Conservation (phyloP, 2,797 vertebrate genomes). For the Bradypodion pumilum region DNA sequence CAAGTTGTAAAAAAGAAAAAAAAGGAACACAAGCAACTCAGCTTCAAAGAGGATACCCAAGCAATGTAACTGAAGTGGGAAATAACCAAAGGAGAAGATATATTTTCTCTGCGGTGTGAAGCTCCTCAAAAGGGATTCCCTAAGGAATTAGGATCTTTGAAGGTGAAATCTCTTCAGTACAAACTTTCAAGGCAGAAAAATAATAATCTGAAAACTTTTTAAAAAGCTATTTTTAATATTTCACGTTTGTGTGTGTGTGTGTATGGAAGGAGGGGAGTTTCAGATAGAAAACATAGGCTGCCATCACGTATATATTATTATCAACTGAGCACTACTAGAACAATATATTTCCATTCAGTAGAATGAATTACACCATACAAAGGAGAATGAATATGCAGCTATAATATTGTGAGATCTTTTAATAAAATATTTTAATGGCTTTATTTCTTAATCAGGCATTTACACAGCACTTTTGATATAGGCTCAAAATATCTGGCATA, state of each 20-base stretch:
- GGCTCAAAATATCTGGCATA: not conserved
- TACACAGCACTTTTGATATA: not conserved
- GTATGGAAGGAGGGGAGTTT: conserved; percentile 43
- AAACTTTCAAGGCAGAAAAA: conserved; percentile 63
- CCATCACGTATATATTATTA: conserved; percentile 8
- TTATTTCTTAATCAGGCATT: not conserved
- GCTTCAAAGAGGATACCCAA: conserved; percentile 74
- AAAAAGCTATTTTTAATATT: conserved; percentile 46
- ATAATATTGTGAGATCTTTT: not conserved
- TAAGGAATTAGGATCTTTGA: conserved; percentile 70
- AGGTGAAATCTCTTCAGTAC: conserved; percentile 68
- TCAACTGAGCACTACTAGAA: not conserved
- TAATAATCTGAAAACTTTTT: conserved; percentile 49
- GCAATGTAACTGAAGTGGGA: conserved; percentile 64
- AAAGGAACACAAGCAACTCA: not conserved
- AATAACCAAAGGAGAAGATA: conserved; percentile 72
- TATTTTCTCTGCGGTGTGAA: conserved; percentile 60
- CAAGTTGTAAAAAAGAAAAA: conserved; percentile 54
- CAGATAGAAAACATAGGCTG: conserved; percentile 10
- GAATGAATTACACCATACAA: not conserved
- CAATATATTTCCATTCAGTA: not conserved
- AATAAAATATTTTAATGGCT: not conserved
- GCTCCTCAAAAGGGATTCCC: conserved; percentile 71
- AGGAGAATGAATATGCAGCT: not conserved
- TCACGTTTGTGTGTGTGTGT: conserved; percentile 35